phyloP scores from a whole-genome alignment of 2,113 vertebrate genomes.

The Pangasianodon hypophthalmus region DNA sequence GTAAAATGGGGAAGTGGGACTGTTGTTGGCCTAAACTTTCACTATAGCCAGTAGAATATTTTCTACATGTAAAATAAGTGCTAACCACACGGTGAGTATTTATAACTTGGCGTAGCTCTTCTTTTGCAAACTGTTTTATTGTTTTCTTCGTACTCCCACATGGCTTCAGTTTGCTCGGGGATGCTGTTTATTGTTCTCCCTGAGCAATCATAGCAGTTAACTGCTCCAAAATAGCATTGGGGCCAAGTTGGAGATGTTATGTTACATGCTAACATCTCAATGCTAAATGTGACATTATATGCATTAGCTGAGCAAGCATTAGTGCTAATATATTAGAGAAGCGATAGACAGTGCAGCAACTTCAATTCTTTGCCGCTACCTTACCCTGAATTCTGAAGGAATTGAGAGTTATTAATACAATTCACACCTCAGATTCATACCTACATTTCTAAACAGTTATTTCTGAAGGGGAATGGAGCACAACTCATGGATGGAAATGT shows the following conservation, averaged over 20 bases:
- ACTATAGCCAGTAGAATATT: slow-evolving; percentile 66
- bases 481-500: background rate
- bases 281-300: slow-evolving; percentile 19
- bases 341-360: background rate
- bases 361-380: background rate
- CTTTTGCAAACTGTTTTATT: slow-evolving; percentile 81
- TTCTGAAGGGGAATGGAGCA: background rate
- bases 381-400: background rate
- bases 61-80: slow-evolving; percentile 77
- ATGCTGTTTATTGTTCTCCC: slow-evolving; percentile 73
- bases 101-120: slow-evolving; percentile 77
- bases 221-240: slow-evolving; percentile 30
- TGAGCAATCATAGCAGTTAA: slow-evolving; percentile 42
- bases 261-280: slow-evolving; percentile 19
- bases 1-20: slow-evolving; percentile 52
- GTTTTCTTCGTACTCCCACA: slow-evolving; percentile 80
- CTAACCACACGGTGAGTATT: slow-evolving; percentile 78
- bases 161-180: slow-evolving; percentile 81
- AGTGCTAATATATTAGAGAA: background rate
- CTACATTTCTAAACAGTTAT: background rate
- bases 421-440: background rate
- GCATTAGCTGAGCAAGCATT: slow-evolving; percentile 10
- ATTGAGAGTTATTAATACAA: background rate
- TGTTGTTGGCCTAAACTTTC: slow-evolving; percentile 40
- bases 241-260: slow-evolving; percentile 30